Conservation (phyloP, 1,140 invertebrate genomes). For the Proctacanthus coquilletti region DNA sequence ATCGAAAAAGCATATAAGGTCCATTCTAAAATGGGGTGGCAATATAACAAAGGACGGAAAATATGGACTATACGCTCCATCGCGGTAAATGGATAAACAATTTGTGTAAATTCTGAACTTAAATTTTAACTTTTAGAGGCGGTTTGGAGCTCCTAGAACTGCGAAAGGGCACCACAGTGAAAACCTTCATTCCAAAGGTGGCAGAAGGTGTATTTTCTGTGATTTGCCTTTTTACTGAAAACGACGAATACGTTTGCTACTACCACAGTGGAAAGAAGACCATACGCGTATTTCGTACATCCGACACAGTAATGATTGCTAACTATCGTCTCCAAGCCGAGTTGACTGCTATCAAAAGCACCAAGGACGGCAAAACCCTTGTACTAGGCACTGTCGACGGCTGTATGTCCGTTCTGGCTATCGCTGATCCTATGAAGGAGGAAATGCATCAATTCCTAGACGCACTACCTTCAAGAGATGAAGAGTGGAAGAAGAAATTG, state of each 20-base stretch:
- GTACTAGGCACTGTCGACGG: conserved; percentile 87
- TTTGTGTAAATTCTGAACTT: background rate
- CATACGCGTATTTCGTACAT: conserved; percentile 73
- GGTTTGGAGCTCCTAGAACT: conserved; percentile 82
- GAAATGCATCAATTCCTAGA: conserved; percentile 49
- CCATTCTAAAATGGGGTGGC: conserved; percentile 67
- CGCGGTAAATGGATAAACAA: conserved; percentile 33
- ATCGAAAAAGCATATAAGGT: conserved; percentile 58
- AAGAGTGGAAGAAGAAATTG: conserved; percentile 55
- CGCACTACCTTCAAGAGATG: conserved; percentile 53
- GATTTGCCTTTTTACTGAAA: conserved; percentile 84
- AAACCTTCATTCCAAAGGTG: conserved; percentile 78
- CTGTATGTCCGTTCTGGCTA: conserved; percentile 78
- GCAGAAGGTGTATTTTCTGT: conserved; percentile 96
- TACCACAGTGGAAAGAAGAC: conserved; percentile 86
- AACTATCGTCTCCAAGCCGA: conserved; percentile 88
- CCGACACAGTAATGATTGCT: conserved; percentile 77
- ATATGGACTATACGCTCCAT: conserved; percentile 82
- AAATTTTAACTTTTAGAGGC: conserved; percentile 42
- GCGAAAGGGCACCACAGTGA: conserved; percentile 64
- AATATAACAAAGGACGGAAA: conserved; percentile 75
- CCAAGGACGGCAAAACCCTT: conserved; percentile 61
- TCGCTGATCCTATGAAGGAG: conserved; percentile 62
- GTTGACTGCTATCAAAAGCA: conserved; percentile 69
- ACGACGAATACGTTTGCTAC: conserved; percentile 90